Percentiles rank a stretch among this genome's conserved stretches.
Conservation (phyloP, 2,888 invertebrate species). For the Drosophila anceps region DNA sequence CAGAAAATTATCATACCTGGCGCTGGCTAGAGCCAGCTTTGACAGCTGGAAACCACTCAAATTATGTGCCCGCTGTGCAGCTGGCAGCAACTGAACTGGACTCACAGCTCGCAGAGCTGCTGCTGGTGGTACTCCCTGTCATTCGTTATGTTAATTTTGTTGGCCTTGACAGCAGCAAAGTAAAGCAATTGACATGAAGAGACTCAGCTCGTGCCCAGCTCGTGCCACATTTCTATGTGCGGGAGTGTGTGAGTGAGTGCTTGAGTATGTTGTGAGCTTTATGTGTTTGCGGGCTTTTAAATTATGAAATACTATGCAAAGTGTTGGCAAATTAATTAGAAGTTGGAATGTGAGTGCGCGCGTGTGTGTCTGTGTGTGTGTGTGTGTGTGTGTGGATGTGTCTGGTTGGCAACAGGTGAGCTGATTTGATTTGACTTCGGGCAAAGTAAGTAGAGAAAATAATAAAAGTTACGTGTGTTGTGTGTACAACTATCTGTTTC, state of each 20-base stretch:
- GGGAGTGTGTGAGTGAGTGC: neutral
- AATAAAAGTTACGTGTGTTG: neutral
- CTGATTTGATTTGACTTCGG: conserved; percentile 28
- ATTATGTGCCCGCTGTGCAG: conserved; percentile 74
- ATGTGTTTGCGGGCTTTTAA: conserved; percentile 21
- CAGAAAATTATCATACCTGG: conserved; percentile 59
- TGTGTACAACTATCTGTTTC: neutral
- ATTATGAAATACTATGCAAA: conserved; percentile 40
- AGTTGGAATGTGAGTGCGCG: neutral
- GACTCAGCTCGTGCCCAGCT: conserved; percentile 41
- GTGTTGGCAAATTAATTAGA: conserved; percentile 60
- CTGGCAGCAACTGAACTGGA: conserved; percentile 39
- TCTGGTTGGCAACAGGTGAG: conserved; percentile 49
- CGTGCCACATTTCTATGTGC: neutral
- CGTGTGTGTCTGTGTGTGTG: neutral
- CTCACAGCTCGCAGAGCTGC: conserved; percentile 29
- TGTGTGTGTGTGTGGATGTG: neutral
- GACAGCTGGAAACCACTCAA: conserved; percentile 82
- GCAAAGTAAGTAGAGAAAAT: conserved; percentile 1
- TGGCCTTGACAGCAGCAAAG: conserved; percentile 65
- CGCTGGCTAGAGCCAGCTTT: conserved; percentile 58
- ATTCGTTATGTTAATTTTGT: conserved; percentile 66
- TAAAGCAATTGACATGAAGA: conserved; percentile 74
- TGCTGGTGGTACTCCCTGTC: conserved; percentile 4
- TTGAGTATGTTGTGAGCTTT: neutral